A percentile compares a stretch with the other conserved stretches of the same genome.
These are phyloP conservation scores for Actinopyga echinites DNA, from an alignment of 53 echinoderm and acorn worm genomes.

Conservation along the genomic window DNA sequence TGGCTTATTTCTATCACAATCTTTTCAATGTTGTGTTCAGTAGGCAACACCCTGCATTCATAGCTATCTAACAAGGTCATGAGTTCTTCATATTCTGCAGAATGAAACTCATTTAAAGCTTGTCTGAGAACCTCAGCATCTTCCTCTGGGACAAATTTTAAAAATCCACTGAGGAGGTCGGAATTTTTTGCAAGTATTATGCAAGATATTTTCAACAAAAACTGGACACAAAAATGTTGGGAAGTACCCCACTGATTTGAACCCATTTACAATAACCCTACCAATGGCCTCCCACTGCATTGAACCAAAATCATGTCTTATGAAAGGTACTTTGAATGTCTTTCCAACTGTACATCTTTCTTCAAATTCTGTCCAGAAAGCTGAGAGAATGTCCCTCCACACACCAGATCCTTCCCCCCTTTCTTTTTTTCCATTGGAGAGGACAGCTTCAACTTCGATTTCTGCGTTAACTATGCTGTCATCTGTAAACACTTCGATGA, in stretches of 20 bases:
- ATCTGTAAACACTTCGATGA: not conserved
- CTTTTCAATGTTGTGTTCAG: not conserved
- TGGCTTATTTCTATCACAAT: not conserved
- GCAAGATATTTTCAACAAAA: too few species aligned
- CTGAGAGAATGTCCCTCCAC: not conserved
- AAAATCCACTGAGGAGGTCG: not conserved
- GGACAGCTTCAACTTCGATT: slow-evolving; percentile 2
- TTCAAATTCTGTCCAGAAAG: slow-evolving; percentile 21
- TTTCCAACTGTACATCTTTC: not conserved
- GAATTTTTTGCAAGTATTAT: not conserved
- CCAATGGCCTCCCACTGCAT: slow-evolving; percentile 13
- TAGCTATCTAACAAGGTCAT: not conserved
- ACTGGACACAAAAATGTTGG: not conserved
- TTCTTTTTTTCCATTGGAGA: slow-evolving; percentile 14
- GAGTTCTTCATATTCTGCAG: not conserved
- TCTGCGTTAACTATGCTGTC: not conserved
- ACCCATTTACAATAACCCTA: not conserved
- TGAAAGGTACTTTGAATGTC: slow-evolving; percentile 18
- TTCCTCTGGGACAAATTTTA: slow-evolving; percentile 2
- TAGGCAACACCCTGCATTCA: slow-evolving; percentile 11
- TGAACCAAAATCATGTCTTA: slow-evolving; percentile 16
- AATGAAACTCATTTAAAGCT: not conserved
- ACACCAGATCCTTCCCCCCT: slow-evolving; percentile 13
- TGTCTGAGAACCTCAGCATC: not conserved
- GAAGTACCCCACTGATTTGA: not conserved